Base-by-base conservation (phyloP, 2,888 invertebrate genomes). In the Acronicta leporina region DNA sequence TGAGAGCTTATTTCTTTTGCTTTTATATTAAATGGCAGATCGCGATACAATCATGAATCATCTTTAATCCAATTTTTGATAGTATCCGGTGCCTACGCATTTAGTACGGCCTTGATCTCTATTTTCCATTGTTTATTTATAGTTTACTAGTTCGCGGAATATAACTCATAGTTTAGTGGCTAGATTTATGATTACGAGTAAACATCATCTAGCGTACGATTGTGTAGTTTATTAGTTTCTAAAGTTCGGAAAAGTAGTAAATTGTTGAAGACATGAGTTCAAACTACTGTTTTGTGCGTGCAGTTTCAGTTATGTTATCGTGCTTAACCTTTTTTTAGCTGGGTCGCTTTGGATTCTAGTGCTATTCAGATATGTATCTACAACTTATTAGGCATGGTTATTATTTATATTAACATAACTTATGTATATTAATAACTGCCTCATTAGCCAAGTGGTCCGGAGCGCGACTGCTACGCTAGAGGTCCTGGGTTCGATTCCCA, bases 11-110 rank as follows among this genome's bases (percentile, higher is more conserved):
- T 66, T 71, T 59, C 48, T 63, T 64, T 74, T 45, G 40, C 49
- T 63, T 65, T 63, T 52, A 71, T 71, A 68, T 65, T 59, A 68
- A 75, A 75, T 56, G 53, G 13, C 9, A 54, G 60, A 51, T 61
- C 46, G 47, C 49, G 41, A 68, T 60, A 75, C 64, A 63, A 59
- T 59, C 65, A 66, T 79, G 69, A 79, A 76, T 75, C 77, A 69
- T 69, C 35, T 55, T 76, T 66, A 66, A 73, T 73, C 59, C 62
- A 69, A 76, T 73, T 76, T 75, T 75, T 63, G 47, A 57, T 68
- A 58, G 51, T 65, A 68, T 59, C 56, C 63, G 45, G 27, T 41
- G 49, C 25, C 46, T 58, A 48, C 57, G 54, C 41, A 30, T 68
- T 61, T 56, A 15, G 44, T n/a, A 5, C 15, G 54, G 7, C 60